Evolutionary conservation across 2,888 invertebrate species (phyloP), one percentile per base, ranked within the genome.

Genomic region (Pollenia amentaria): DNA sequence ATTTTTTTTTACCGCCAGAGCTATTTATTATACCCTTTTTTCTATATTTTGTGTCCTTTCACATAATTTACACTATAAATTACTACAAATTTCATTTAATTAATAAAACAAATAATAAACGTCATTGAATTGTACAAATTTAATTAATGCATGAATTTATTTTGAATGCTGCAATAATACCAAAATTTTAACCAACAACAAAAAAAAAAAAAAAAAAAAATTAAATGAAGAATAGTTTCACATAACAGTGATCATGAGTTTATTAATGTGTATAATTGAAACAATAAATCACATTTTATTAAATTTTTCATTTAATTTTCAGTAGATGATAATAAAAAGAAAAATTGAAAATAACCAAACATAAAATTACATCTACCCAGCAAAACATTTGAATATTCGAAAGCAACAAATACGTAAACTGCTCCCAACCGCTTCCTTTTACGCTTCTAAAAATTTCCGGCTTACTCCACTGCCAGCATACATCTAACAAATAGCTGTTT

Each of bases 31-130:
- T 53, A 16, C 11, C 8, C 7, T 12, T 53, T 55, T 53, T 55
- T 55, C 14, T 38, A 57, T 38, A 12, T 4, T 6, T n/a, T 38
- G 10, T 72, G 18, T 29, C n/a, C 18, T 29, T 55, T 2, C 3
- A 18, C 4, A 21, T 57, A 48, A 62, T 44, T 2, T 3, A 21
- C n/a, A 21, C 4, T 8, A 64, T 51, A 42, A 76, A 76, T 53
- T 42, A 29, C n/a, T 42, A 65, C 51, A 60, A 7, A 18, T 48
- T 46, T 16, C 40, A 40, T 8, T 9, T 18, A 64, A 40, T 64
- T 65, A 65, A 29, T 10, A 65, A 77, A 77, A 65, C 65, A 53
- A 55, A 65, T 65, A 55, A 18, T 64, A 53, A 64, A 42, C n/a
- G 55, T 57, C 51, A 65, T 64, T 64, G n/a, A 21, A 53, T 18